Conservation (phyloP, 2,113 vertebrate genomes). For the Macquaria australasica region DNA sequence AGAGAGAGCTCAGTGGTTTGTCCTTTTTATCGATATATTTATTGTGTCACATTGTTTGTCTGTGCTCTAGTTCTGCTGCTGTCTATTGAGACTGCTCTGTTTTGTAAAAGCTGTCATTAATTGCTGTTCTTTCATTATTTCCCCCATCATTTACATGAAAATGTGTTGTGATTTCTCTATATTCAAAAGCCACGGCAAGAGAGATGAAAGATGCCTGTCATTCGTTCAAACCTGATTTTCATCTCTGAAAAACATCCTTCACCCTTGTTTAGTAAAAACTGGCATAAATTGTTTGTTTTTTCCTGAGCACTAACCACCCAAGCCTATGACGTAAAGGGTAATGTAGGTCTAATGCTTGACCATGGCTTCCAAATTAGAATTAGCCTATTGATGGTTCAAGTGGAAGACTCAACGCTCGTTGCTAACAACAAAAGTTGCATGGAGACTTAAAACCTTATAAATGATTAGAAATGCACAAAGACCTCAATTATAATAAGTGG, state of each 20-base stretch:
- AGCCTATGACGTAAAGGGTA: not conserved
- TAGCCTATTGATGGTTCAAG: not conserved
- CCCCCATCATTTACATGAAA: slow-evolving; percentile 22
- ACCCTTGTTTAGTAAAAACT: not conserved
- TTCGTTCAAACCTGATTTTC: not conserved
- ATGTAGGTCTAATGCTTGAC: not conserved
- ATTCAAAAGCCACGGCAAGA: not conserved
- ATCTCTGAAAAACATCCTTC: slow-evolving; percentile 12
- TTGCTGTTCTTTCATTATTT: slow-evolving; percentile 11
- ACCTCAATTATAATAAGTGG: slow-evolving; percentile 31
- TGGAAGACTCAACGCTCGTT: not conserved
- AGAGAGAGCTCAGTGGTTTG: slow-evolving; percentile 9
- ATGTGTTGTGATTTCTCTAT: not conserved
- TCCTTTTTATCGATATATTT: slow-evolving; percentile 37
- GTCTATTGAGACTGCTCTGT: slow-evolving; percentile 17
- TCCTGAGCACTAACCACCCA: slow-evolving; percentile 1
- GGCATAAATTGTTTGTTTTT: not conserved
- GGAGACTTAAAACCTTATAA: slow-evolving; percentile 6
- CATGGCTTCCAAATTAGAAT: not conserved
- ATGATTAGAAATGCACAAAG: slow-evolving; percentile 27
- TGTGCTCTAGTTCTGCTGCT: slow-evolving; percentile 19
- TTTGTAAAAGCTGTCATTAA: slow-evolving; percentile 30
- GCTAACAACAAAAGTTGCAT: not conserved
- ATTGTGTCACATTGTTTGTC: slow-evolving; percentile 25
- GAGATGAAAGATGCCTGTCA: slow-evolving; percentile 4